These are phyloP conservation scores for Deilephila elpenor DNA, from an alignment of 2,888 invertebrate genomes.

Conservation along the genomic window DNA sequence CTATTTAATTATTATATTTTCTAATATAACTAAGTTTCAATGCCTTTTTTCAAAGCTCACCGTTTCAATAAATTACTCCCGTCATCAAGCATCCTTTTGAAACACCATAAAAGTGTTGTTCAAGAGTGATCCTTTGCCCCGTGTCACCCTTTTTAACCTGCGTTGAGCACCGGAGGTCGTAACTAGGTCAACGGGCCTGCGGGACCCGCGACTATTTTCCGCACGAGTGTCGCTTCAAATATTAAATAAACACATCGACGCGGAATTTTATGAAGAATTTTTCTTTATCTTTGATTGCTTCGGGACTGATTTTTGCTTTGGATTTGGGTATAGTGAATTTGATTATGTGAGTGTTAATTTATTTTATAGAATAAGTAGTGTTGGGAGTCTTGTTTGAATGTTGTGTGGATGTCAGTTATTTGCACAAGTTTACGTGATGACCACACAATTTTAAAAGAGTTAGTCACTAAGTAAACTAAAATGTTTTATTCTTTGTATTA, in stretches of 20 bases:
- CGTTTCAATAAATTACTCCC: slow-evolving; percentile 2
- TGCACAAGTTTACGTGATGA: too few species aligned
- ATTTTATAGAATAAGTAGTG: too few species aligned
- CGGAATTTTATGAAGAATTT: neutral
- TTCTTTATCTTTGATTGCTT: neutral
- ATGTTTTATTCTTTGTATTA: too few species aligned
- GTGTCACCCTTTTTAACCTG: slow-evolving; percentile 15
- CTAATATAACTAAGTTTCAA: too few species aligned
- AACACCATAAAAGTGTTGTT: neutral
- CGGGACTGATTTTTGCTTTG: neutral
- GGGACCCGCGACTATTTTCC: slow-evolving; percentile 14
- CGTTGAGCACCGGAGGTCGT: neutral
- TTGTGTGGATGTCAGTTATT: too few species aligned
- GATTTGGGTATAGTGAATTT: neutral
- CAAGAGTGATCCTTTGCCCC: neutral
- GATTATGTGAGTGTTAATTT: neutral
- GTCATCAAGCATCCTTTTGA: slow-evolving; percentile 9
- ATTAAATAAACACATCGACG: neutral
- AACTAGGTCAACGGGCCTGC: slow-evolving; percentile 13
- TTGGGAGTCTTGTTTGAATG: too few species aligned
- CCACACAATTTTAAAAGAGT: too few species aligned
- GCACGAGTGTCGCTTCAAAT: neutral
- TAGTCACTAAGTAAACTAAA: too few species aligned
- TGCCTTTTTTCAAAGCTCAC: neutral
- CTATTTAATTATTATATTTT: too few species aligned